Base-by-base conservation (phyloP, 2,888 invertebrate species). In the Pristionchus entomophagus region DNA sequence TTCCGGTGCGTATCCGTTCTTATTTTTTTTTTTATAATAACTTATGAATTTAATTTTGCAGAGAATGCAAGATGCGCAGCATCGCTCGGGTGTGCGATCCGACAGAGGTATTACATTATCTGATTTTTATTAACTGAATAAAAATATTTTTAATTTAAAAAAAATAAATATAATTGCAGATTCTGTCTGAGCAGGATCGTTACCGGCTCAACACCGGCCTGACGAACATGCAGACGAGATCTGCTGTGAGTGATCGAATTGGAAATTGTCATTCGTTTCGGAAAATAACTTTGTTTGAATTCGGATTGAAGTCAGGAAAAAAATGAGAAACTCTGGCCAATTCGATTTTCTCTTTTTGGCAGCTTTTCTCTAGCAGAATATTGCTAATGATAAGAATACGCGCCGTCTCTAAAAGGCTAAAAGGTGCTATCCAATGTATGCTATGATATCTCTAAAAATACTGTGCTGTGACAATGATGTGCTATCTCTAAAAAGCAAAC, bases 61-160 rank as follows among this genome's bases (percentile, higher is more conserved):
- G 78, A 56, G 85, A 85, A 26, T 85, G 85, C 77, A 77, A 77
- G 38, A 85, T 85, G 85, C 51, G 85, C 51, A 77, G 73, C 73
- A 77, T 77, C 56, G 49, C 85, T 0, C 73, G 85, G 17, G 85
- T 85, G 0, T 85, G 85, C 77, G 85, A 85, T 14, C 77, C 85
- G 0, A 41, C 73, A 3, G 53, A 85, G 77, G 85, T 85, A 41
- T 26, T 4, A 17, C 14, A 5, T 38, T 49, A 4, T 78, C n/a
- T 12, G 6, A 17, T 4, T 2, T 45, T 51, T 53, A 5, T 77
- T 41, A 35, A 35, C 35, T 32, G 22, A 56, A 56, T 56, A 4
- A 5, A 22, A 56, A 22, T 22, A 22, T 56, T 56, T 56, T n/a
- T n/a, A n/a, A n/a, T n/a, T n/a, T n/a, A n/a, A n/a, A n/a, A n/a